Evolutionary conservation across 2,113 vertebrate species (phyloP), one percentile per base, ranked within the genome.

Genomic region (Alligator mississippiensis): DNA sequence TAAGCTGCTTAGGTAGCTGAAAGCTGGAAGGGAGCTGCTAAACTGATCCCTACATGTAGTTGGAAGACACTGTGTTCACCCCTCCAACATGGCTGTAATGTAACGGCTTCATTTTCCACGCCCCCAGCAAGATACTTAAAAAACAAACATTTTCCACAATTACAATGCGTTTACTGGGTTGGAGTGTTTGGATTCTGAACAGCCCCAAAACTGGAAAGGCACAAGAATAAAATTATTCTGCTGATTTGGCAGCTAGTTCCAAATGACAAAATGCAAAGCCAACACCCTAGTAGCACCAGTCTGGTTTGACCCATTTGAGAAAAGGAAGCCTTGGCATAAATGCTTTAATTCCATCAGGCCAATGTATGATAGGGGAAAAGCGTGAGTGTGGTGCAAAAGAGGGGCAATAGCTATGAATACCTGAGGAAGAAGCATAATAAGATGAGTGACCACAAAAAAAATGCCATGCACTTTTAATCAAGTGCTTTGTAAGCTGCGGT

Each of bases 21-120:
- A 21, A 0, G 1, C 30, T 76, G 66, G 28, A 2, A 0, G 1
- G 2, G 60, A 55, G 11, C 38, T 28, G 61, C 38, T 62, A 6
- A 62, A 11, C 18, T 24, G 24, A 76, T 61, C 28, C 60, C n/a
- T n/a, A 7, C 19, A 21, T n/a, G n/a, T 34, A 16, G 1, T 27
- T 4, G 6, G 0, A 1, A 54, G 19, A 72, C 70, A 84, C 30
- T 3, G 4, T 24, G 77, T 77, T 22, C 34, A 8, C 57, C 38
- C 21, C 24, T 62, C 58, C 14, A 28, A 3, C 17, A 0, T 12
- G 59, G 59, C 58, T 91, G 63, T 66, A 60, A 13, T 60, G 47
- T 47, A 25, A 21, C 0, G 0, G 55, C 60, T 74, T 61, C 12
- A 5, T 1, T n/a, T 25, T 63, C 77, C 1, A 0, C 3, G 16